These are phyloP conservation scores for Nothobranchius kuhntae DNA, from an alignment of 2,113 vertebrate genomes.

Conservation along the genomic window DNA sequence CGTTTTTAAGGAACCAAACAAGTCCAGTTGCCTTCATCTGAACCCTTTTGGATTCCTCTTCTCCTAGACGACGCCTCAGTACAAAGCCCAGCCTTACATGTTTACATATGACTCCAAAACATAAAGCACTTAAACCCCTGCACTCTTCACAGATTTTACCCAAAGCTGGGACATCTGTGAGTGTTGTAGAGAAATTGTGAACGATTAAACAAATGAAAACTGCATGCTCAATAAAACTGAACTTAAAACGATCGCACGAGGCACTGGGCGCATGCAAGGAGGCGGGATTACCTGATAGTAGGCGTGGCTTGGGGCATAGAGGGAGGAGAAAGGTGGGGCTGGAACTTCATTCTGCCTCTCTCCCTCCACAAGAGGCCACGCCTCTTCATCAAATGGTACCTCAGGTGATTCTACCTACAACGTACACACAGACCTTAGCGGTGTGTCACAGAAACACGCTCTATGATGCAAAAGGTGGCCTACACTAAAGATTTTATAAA, in stretches of 20 bases:
- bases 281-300: constrained; percentile 69
- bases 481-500: neutral
- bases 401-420: constrained; percentile 74
- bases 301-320: constrained; percentile 69
- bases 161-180: neutral
- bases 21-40: too few species aligned
- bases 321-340: constrained; percentile 68
- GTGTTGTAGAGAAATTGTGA: neutral
- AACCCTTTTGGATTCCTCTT: too few species aligned
- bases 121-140: too few species aligned
- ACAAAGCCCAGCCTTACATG: too few species aligned
- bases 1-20: too few species aligned
- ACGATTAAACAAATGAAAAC: neutral
- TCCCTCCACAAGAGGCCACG: constrained; percentile 64
- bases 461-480: neutral
- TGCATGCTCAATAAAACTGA: constrained; percentile 19
- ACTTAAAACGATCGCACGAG: neutral
- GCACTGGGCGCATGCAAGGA: constrained; percentile 29
- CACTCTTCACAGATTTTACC: too few species aligned
- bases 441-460: constrained; percentile 11
- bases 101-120: too few species aligned
- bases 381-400: constrained; percentile 62
- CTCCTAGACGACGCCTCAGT: too few species aligned
- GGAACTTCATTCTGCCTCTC: constrained; percentile 60
- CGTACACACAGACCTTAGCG: constrained; percentile 65